Evolutionary conservation across 2,797 vertebrate species (phyloP).

Genomic region (Harpagifer antarcticus): DNA sequence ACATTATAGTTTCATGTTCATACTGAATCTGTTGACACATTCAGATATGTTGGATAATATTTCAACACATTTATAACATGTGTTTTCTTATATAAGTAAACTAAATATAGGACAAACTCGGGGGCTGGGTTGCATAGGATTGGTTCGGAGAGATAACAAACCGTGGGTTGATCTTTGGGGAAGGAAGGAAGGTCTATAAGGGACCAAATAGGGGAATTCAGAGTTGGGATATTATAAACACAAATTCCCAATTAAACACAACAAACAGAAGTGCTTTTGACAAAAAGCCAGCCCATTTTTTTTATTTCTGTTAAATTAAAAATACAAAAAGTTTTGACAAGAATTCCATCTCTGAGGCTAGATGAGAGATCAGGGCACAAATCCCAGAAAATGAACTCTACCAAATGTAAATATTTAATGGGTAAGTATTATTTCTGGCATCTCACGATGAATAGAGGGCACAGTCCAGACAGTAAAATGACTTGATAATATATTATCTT

Average conservation of each 20-base stretch:
- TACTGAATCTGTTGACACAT: background rate
- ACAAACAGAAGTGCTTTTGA: constrained; percentile 72
- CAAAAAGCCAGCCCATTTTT: constrained; percentile 70
- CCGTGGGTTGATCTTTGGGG: constrained; percentile 17
- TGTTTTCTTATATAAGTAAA: constrained; percentile 5
- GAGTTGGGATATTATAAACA: constrained; percentile 51
- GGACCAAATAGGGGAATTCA: constrained; percentile 31
- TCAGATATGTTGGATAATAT: background rate
- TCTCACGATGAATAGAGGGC: constrained; percentile 43
- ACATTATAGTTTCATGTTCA: constrained; percentile 4
- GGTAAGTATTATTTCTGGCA: constrained; percentile 42
- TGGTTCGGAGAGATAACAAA: background rate
- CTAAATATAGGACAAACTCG: constrained; percentile 6
- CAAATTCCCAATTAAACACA: constrained; percentile 68
- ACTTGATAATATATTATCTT: background rate
- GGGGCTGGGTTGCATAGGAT: background rate
- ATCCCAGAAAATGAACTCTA: constrained; percentile 46
- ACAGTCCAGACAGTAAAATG: constrained; percentile 26
- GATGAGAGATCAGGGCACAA: constrained; percentile 59
- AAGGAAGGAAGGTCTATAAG: background rate
- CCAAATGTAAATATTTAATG: constrained; percentile 41
- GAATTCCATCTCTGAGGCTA: constrained; percentile 59
- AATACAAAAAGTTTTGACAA: constrained; percentile 74
- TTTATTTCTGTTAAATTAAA: constrained; percentile 79
- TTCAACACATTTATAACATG: background rate